Evolutionary conservation across 1,140 invertebrate species (phyloP), one percentile per base, ranked within the genome.

Genomic region (Bombus turneri): DNA sequence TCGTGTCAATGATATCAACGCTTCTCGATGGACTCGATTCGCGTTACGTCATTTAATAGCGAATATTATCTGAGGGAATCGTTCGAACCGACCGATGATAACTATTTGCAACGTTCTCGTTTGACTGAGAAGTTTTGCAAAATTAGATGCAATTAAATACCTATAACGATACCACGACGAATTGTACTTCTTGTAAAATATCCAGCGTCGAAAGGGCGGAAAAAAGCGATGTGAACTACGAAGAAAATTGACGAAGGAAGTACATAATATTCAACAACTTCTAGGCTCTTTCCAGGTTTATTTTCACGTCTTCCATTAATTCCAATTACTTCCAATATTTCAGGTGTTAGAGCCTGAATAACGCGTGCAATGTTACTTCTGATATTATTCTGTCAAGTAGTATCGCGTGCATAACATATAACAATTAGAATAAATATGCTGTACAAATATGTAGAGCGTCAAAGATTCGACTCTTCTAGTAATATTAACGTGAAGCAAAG

Each of bases 301-400:
- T 34, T 66, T 31, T 43, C n/a, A 66, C 39, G n/a, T 64, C 76
- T 78, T 78, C 76, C 76, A n/a, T 15, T 57, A 18, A 53, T 22
- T 53, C 47, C 47, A 53, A 8, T 53, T 18, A 53, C 47, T 22
- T 53, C 5, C 47, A 59, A 41, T 47, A 28, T 37, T 4, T n/a
- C 15, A 77, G 8, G 12, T 31, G 28, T 25, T 28, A 15, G 3
- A 74, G 13, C 4, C 69, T 41, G n/a, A 53, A 39, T 31, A 43
- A 62, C 18, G 1, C 5, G 12, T 13, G 71, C 71, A 43, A 43
- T 6, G 12, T 73, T 15, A 73, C 41, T 41, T 31, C 1, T 34
- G 8, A 68, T 37, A 18, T 34, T 68, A 9, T 10, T 34, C 15
- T 34, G 18, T 66, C 18, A 68, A 68, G 9, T 34, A 37, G 8